Evolutionary conservation across 2,888 invertebrate genomes (phyloP), one percentile per base, ranked within the genome.

Genomic region (Pachymerium ferrugineum): DNA sequence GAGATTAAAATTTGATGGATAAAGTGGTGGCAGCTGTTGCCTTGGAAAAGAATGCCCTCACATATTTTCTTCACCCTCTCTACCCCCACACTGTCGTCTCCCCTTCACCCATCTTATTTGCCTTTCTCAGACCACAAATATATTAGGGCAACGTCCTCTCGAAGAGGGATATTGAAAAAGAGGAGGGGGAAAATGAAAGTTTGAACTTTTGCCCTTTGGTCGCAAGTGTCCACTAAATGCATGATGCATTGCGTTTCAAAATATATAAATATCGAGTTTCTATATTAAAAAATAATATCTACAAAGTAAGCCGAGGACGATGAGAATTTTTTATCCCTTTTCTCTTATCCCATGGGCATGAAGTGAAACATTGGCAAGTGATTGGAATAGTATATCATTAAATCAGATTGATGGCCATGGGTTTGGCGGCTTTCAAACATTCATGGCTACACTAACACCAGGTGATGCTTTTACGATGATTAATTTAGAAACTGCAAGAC

Each of bases 391-490:
- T 22, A 54, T 54, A 22, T 54, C 47, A 54, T 54, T 54, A 54
- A 54, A 54, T 54, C 47, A 54, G 47, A 54, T 54, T 16, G 47
- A 54, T 54, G 47, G 47, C 47, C 22, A 54, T 54, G 47, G 47
- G 47, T 54, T 54, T 54, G 47, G 47, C 47, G 19, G 47, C 47
- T 54, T 54, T 22, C 16, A 19, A 54, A 16, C 47, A 54, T 54
- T 54, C 47, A 54, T 54, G 47, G 47, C 47, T 19, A 22, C 47
- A 22, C 47, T 54, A 22, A 10, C 16, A 54, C 19, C 47, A 54
- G 47, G 47, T 54, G 47, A 54, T 54, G 47, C 47, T 54, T 54
- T 62, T 62, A 62, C 62, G 62, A 62, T 62, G 62, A 62, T 62
- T 62, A 62, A 62, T 62, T 62, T 62, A 25, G 62, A 62, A 62